Evolutionary conservation across 2,888 invertebrate species (phyloP).

Genomic region (Hemithea aestivaria): DNA sequence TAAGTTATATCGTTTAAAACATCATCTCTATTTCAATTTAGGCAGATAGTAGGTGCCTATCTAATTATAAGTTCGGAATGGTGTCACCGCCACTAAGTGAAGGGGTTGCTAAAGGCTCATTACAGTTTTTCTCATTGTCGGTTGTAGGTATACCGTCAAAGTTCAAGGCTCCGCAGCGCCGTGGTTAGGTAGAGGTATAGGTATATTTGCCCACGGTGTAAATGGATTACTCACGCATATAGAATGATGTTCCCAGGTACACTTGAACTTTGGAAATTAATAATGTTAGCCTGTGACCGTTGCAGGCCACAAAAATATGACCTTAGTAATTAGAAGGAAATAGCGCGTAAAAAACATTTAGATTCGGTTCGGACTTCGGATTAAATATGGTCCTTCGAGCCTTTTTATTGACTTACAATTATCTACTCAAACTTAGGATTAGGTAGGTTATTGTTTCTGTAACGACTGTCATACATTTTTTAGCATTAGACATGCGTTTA

Average conservation of each 20-base stretch:
- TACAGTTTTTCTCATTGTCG: conserved; percentile 61
- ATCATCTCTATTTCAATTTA: not conserved
- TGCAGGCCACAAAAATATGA: too few species aligned
- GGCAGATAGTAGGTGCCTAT: not conserved
- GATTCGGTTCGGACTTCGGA: too few species aligned
- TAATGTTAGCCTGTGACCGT: not conserved
- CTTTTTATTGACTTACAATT: too few species aligned
- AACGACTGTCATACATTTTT: too few species aligned
- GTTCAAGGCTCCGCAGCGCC: conserved; percentile 57
- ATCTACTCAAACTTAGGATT: too few species aligned
- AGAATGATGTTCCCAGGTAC: conserved; percentile 16
- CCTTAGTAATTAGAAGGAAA: too few species aligned
- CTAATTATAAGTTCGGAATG: conserved; percentile 32
- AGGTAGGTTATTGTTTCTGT: too few species aligned
- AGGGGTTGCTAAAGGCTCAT: conserved; percentile 57
- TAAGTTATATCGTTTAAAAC: too few species aligned
- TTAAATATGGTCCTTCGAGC: not conserved
- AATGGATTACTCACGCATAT: conserved; percentile 16
- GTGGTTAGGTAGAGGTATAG: too few species aligned
- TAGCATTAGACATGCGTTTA: too few species aligned
- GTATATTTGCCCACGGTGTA: conserved; percentile 28
- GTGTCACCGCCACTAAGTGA: conserved; percentile 59
- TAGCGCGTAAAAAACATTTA: too few species aligned
- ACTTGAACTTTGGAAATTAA: conserved; percentile 4
- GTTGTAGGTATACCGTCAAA: conserved; percentile 33